Evolutionary conservation across 2,113 vertebrate genomes (phyloP), one percentile per base, ranked within the genome.

Genomic region (Apodemus speciosus): DNA sequence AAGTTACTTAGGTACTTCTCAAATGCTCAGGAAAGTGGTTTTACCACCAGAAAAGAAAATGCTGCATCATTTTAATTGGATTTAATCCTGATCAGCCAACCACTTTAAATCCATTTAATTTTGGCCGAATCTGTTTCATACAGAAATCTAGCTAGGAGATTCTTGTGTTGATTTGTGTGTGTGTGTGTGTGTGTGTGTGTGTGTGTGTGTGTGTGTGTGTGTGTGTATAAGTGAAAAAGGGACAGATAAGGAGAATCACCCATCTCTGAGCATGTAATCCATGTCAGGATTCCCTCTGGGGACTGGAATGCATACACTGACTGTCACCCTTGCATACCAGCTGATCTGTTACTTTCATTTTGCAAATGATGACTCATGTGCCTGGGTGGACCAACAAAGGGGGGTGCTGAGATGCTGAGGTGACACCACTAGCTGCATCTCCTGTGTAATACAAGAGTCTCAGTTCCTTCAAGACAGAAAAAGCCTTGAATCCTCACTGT

Each of bases 191-290:
- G 58, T 60, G 58, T 60, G 58, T 60, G 58, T 62, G 5, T 69
- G 7, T n/a, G 51, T 38, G 23, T 49, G 38, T 40, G 38, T 38
- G n/a, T 40, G 20, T 40, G 38, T 40, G 71, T 71, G 43, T n/a
- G 9, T 66, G 64, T 66, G 13, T 66, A 30, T 32, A 0, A 1
- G 62, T 32, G 30, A 66, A 27, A 66, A 25, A 66, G 13, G 2
- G 64, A 32, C 27, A 66, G 64, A 66, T 13, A 30, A 30, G 25
- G 64, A 66, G 25, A 15, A 4, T 15, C 64, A 66, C 10, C 7
- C 14, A 32, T 25, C 27, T 43, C 79, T 11, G 43, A 25, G 72
- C 11, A 5, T 0, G 10, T 0, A 66, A 46, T 2, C 32, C 0
- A 0, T 8, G 9, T 69, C 60, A 49, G 25, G 91, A 77, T 79